Base-by-base conservation (phyloP, 2,113 vertebrate species). In the Serilophus lunatus region DNA sequence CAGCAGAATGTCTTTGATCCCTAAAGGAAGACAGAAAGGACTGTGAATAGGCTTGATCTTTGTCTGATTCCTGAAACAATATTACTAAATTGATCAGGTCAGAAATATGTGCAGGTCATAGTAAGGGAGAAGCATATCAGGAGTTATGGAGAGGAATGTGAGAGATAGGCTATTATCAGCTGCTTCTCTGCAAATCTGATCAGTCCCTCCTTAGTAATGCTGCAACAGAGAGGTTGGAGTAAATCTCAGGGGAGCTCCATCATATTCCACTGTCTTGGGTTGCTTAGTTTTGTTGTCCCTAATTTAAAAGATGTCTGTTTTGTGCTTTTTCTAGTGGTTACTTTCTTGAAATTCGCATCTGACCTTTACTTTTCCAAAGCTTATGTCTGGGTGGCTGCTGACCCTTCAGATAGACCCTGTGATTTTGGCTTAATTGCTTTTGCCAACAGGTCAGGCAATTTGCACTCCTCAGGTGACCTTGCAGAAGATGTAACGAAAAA, bases 141-240 rank as follows among this genome's bases (percentile, higher is more conserved):
- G 12, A 45, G 7, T 63, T 54, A 16, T 0, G 0, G 26, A 70
- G 63, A 60, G 19, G 15, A 78, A 28, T 1, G 4, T 50, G 65
- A n/a, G n/a, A 31, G n/a, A 7, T 19, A 13, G 26, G 11, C 8
- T 74, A 17, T 35, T 24, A 50, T 19, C 65, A 63, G 53, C 38
- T 85, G 26, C 49, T 77, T 71, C 59, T 68, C 45, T 74, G 50
- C 26, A 45, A 2, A 29, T 85, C 60, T 40, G 24, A 54, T 18
- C n/a, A 28, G 44, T 38, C 20, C 24, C n/a, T 77, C 17, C 36
- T 53, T 24, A 1, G 3, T 35, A 91, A 42, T 12, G 5, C n/a
- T 74, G 31, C 50, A 72, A 36, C 23, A 93, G 47, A 66, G 84
- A 82, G 59, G 45, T 2, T 23, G 20, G 13, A 9, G n/a, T 61